These are phyloP conservation scores for Heterotilapia buettikoferi DNA, from an alignment of 2,113 vertebrate genomes.

Conservation along the genomic window DNA sequence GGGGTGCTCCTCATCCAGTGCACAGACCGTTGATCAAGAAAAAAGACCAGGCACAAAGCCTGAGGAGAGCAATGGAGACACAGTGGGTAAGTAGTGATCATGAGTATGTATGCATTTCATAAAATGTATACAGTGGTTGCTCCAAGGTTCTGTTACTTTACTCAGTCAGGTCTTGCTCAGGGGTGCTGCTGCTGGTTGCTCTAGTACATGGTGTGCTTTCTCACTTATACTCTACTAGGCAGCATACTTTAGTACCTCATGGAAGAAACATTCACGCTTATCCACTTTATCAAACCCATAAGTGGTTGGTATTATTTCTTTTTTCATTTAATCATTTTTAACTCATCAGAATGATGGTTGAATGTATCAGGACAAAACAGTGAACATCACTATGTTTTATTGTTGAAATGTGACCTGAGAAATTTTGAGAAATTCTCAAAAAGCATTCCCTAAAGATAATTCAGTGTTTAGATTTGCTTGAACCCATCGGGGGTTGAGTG, in stretches of 20 bases:
- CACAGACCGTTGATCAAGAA: constrained; percentile 69
- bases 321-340: neutral
- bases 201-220: constrained; percentile 55
- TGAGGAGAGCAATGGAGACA: constrained; percentile 64
- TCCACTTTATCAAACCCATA: neutral
- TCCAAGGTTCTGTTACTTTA: neutral
- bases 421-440: neutral
- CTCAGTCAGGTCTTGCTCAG: neutral
- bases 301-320: neutral
- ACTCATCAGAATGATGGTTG: neutral
- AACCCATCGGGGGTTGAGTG: neutral
- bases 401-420: neutral
- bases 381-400: neutral
- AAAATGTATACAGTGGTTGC: neutral
- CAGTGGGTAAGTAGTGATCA: constrained; percentile 52
- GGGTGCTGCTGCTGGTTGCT: neutral
- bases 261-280: neutral
- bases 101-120: neutral
- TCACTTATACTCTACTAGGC: neutral
- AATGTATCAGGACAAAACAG: neutral
- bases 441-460: neutral
- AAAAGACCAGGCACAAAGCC: constrained; percentile 71
- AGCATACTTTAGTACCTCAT: neutral
- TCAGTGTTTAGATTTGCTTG: neutral
- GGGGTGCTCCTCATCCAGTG: constrained; percentile 76